A percentile compares a stretch with the other conserved stretches of the same genome.
These are phyloP conservation scores for Ochropleura plecta DNA, from an alignment of 2,888 invertebrate genomes.

Conservation along the genomic window DNA sequence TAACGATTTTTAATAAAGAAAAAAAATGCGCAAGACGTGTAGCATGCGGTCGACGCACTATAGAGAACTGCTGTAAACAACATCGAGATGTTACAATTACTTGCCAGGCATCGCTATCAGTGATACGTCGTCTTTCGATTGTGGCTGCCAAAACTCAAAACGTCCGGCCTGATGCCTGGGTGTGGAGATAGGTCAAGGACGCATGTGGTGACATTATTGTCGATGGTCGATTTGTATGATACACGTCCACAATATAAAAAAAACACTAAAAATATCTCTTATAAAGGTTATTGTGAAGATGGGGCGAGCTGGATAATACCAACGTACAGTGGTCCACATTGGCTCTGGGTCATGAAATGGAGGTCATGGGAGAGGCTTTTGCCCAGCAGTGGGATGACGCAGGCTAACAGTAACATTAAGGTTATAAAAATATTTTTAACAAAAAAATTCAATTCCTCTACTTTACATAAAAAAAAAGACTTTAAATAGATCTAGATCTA, in stretches of 20 bases:
- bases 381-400: too few species aligned
- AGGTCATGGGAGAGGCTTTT: too few species aligned
- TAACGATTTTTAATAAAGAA: constrained; percentile 48
- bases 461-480: too few species aligned
- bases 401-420: too few species aligned
- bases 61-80: constrained; percentile 63
- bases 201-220: constrained; percentile 35
- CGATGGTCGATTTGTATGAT: constrained; percentile 3
- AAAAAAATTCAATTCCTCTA: too few species aligned
- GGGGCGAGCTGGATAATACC: too few species aligned
- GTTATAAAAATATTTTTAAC: too few species aligned
- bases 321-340: too few species aligned
- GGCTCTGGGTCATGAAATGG: too few species aligned
- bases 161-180: constrained; percentile 6
- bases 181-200: constrained; percentile 56
- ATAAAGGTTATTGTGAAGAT: too few species aligned
- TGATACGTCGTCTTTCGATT: constrained; percentile 49
- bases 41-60: constrained; percentile 64
- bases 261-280: too few species aligned
- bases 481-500: too few species aligned
- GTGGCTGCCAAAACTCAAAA: constrained; percentile 33
- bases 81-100: constrained; percentile 58
- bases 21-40: constrained; percentile 63
- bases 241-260: background rate
- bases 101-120: constrained; percentile 56